These are phyloP conservation scores for Tubulanus polymorphus DNA, from an alignment of 2,888 invertebrate species.

Conservation along the genomic window DNA sequence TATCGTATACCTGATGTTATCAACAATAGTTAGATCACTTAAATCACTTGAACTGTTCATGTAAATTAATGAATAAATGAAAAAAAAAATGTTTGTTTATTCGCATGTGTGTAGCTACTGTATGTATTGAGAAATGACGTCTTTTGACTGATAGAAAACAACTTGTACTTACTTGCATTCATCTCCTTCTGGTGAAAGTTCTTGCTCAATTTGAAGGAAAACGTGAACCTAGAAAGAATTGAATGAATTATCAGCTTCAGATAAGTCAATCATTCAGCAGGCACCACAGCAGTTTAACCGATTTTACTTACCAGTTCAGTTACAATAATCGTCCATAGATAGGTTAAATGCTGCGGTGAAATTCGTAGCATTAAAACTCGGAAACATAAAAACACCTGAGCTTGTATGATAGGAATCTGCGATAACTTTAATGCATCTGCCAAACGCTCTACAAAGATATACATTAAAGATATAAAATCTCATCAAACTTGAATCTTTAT, in stretches of 20 bases:
- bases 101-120: no score
- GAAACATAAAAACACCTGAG: slow-evolving; percentile 83
- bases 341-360: slow-evolving; percentile 78
- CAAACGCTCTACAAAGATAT: slow-evolving; percentile 85
- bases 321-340: slow-evolving; percentile 86
- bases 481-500: no score
- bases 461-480: no score
- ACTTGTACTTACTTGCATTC: slow-evolving; percentile 65
- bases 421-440: slow-evolving; percentile 76
- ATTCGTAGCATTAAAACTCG: slow-evolving; percentile 79
- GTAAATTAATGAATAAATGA: no score
- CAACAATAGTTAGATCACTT: no score
- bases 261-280: not conserved
- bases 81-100: no score
- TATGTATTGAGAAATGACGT: no score
- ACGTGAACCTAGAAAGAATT: slow-evolving; percentile 64
- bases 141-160: not conserved
- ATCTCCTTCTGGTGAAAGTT: slow-evolving; percentile 70
- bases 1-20: no score
- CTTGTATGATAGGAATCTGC: slow-evolving; percentile 71
- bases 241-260: not conserved
- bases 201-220: slow-evolving; percentile 79
- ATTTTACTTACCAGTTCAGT: slow-evolving; percentile 69
- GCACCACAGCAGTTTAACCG: not conserved
- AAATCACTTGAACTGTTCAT: no score